Conservation (phyloP, 2,797 vertebrate species). For the Neosalanx taihuensis region DNA sequence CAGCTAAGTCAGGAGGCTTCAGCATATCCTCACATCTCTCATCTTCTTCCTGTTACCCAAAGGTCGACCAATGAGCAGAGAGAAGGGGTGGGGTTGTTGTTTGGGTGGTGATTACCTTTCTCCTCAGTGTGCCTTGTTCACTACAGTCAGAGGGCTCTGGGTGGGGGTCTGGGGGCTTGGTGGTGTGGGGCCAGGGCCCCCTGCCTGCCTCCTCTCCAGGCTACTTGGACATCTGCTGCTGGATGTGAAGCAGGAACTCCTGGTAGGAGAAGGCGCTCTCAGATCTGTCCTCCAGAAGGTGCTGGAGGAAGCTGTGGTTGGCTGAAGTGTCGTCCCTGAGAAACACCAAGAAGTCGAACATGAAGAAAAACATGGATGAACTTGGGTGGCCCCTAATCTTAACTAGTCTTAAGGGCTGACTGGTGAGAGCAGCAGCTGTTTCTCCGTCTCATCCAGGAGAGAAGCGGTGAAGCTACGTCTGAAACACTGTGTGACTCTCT, state of each 20-base stretch:
- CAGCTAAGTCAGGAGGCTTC: neutral
- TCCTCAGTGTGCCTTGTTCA: conserved; percentile 25
- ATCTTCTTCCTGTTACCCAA: neutral
- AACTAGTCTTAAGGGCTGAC: neutral
- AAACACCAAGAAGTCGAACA: neutral
- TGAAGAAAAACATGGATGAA: neutral
- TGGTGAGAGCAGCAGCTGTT: neutral
- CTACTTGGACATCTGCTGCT: conserved; percentile 92
- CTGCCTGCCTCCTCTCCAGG: neutral
- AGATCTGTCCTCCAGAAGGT: conserved; percentile 84
- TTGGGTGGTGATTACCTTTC: conserved; percentile 22
- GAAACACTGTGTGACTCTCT: too few relatives aligned
- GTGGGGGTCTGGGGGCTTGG: neutral
- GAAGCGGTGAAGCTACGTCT: neutral
- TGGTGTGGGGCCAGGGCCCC: neutral
- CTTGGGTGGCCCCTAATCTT: too few relatives aligned
- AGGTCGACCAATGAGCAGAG: conserved; percentile 22
- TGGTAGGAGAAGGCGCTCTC: conserved; percentile 86
- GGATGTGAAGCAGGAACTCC: conserved; percentile 91
- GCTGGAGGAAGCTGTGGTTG: conserved; percentile 85
- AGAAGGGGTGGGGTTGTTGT: conserved; percentile 18
- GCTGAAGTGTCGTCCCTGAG: conserved; percentile 84
- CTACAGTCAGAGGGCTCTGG: conserved; percentile 36
- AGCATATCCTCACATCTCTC: neutral
- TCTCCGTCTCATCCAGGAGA: neutral